Evolutionary conservation across 1,140 invertebrate species (phyloP), one percentile per base, ranked within the genome.

Genomic region (Metopolophium dirhodum): DNA sequence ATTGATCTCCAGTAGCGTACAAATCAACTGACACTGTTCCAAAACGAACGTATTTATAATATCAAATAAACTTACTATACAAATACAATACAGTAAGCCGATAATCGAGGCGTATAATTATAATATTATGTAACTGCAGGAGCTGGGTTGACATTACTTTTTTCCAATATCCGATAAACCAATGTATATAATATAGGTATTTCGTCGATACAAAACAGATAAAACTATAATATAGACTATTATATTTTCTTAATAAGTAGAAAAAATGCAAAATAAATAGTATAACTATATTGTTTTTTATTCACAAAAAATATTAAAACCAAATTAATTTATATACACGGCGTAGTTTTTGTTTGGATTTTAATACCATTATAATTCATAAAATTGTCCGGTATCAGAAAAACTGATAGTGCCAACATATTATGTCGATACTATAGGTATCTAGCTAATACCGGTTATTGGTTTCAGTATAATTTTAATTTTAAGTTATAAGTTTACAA

Each of bases 1-100:
- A 88, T 98, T 96, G 93, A 99, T 95, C 7, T 98, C 98, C 45
- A 99, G 95, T 45, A 99, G 95, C 94, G 97, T 97, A 94, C 98
- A 99, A 54, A 99, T 96, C 51, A 99, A 96, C 95, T 98, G 97
- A 95, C 98, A 96, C 97, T 97, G 95, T 18, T 0, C 8, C 35
- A 41, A 35, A 89, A 57, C 51, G 14, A 68, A 54, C 93, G 30
- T 90, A 61, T 37, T 57, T 35, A 37, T 90, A 51, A 20, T 26
- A 77, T 45, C 11, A n/a, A 57, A 49, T 45, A 2, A 54, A 77
- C 30, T 1, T 30, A 35, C 30, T 26, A 1, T 89, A 89, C 57
- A 37, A 45, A 1, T 89, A 89, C 57, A 37, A 45, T 30, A 47
- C 18, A 47, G 4, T 85, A 18, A 77, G 14, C 61, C 14, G 30